Evolutionary conservation across 2,888 invertebrate species (phyloP).

Genomic region (Agrotis clavis): DNA sequence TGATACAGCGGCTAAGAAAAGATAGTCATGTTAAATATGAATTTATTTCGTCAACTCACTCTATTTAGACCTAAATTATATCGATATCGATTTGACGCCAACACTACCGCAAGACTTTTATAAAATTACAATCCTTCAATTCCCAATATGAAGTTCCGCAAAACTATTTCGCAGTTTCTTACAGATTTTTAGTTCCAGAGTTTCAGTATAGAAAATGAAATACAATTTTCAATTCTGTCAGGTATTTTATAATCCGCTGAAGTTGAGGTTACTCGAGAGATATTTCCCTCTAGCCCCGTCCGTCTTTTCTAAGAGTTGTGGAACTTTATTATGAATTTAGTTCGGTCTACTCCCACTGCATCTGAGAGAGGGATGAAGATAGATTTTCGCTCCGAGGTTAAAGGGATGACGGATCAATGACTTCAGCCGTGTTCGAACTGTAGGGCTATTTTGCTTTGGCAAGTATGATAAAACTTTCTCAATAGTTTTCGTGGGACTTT

Average conservation of each 20-base stretch:
- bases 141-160: constrained; percentile 3
- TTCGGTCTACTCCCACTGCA: constrained; percentile 59
- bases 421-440: neutral
- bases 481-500: neutral
- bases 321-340: constrained; percentile 72
- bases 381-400: constrained; percentile 27
- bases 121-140: constrained; percentile 42
- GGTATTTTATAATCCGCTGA: constrained; percentile 59
- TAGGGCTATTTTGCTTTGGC: neutral
- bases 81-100: neutral
- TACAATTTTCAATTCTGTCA: constrained; percentile 57
- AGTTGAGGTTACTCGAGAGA: constrained; percentile 56
- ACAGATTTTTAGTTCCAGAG: constrained; percentile 47
- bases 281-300: constrained; percentile 66
- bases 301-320: constrained; percentile 65
- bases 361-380: constrained; percentile 23
- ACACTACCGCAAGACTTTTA: constrained; percentile 15
- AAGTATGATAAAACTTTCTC: neutral
- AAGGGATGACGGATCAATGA: constrained; percentile 6
- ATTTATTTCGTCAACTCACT: neutral
- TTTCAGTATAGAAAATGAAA: constrained; percentile 48
- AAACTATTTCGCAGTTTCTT: constrained; percentile 30
- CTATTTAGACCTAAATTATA: neutral
- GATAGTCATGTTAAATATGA: neutral
- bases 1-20: too few relatives aligned